Base-by-base conservation (phyloP, 2,113 vertebrate genomes). In the Rhagologus leucostigma region DNA sequence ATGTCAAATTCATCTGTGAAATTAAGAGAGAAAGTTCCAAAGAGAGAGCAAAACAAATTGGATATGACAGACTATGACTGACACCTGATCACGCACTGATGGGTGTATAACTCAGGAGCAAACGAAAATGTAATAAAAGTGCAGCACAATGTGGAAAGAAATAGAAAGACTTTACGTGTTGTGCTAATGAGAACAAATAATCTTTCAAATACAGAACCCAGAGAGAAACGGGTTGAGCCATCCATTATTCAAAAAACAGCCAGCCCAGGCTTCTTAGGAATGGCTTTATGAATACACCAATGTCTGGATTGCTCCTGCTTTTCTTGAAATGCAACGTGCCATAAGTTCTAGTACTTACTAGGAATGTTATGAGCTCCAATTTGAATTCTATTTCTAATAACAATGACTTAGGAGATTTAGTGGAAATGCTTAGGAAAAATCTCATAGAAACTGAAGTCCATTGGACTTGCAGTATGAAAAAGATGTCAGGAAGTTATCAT, bases 1-100 rank as follows among this genome's bases (percentile, higher is more conserved):
- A 95, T 91, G 75, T 91, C 78, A 96, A 94, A 89, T 33, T 71
- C 32, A 39, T 50, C 41, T 46, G 39, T 67, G 42, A 93, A 90
- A 88, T 83, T 76, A 69, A 60, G 35, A 87, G 6, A 71, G 49
- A 85, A 93, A 77, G 21, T 73, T 87, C 55, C 47, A 76, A 83
- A 84, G 62, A 82, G 29, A n/a, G 16, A 56, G 46, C 6, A 76
- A 95, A 95, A 35, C 77, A 91, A 89, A 89, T 44, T 3, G 0
- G 52, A 21, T 74, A 44, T n/a, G 90, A 59, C 60, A 88, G 60
- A 78, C 30, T 42, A 81, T 77, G 85, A 87, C 73, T 77, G 90
- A 92, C 76, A 90, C 9, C 50, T 60, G 80, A 71, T 78, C 47
- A 32, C 3, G 39, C 42, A 32, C 55, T 70, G n/a, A 50, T 14